A percentile compares a stretch with the other conserved stretches of the same genome.
phyloP scores from a whole-genome alignment of 2,797 vertebrate genomes.

The Macrochelys suwanniensis region DNA sequence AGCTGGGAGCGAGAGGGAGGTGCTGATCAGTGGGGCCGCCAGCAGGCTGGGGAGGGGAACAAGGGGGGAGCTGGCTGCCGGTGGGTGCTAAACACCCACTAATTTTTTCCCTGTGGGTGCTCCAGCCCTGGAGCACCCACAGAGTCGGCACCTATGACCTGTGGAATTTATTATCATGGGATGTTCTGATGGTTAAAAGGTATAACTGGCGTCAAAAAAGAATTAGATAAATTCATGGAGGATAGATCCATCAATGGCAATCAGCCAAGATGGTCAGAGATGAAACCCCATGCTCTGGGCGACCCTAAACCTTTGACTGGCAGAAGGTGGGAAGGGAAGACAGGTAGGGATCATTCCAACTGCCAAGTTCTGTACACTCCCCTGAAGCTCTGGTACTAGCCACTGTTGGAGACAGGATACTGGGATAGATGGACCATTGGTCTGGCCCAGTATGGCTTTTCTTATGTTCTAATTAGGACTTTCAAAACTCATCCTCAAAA shows the following conservation, averaged over 20 bases:
- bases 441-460: not conserved
- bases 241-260: not conserved
- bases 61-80: no score
- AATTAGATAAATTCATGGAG: not conserved
- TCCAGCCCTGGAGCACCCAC: no score
- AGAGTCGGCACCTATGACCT: no score
- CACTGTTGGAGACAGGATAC: not conserved
- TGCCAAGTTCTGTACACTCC: not conserved
- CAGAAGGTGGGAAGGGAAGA: not conserved
- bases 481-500: not conserved
- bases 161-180: not conserved
- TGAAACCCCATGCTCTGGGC: not conserved
- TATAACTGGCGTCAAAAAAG: not conserved
- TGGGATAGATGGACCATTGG: not conserved
- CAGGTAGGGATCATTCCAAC: not conserved
- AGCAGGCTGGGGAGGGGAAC: no score
- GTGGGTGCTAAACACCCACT: no score
- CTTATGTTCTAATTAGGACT: not conserved
- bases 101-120: no score
- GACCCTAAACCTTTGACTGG: not conserved
- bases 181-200: not conserved
- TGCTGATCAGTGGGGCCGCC: no score
- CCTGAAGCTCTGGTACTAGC: not conserved
- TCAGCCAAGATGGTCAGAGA: not conserved
- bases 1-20: no score